Conservation (phyloP, 2,113 vertebrate species). For the Actenoides lindsayi region DNA sequence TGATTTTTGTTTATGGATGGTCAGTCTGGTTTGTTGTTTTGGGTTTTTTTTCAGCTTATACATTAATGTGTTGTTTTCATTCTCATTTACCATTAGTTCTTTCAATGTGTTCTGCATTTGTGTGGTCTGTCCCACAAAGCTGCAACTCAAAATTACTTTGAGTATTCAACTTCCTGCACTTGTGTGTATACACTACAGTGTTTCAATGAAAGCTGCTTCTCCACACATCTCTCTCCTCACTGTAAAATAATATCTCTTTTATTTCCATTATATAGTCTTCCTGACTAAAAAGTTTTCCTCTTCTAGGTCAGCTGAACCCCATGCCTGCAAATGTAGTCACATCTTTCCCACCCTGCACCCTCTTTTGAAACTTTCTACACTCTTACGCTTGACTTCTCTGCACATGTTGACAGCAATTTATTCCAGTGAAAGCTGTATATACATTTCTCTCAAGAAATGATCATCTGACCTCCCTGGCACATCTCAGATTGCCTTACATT, state of each 20-base stretch:
- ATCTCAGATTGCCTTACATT: background rate
- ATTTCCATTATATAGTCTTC: background rate
- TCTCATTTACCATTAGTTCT: background rate
- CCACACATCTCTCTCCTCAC: fast-evolving
- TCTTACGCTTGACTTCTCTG: background rate
- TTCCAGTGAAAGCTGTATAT: background rate
- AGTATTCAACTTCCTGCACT: background rate
- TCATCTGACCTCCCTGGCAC: background rate
- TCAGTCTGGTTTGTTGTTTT: background rate
- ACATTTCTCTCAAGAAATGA: background rate
- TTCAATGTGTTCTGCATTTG: background rate
- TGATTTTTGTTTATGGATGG: background rate
- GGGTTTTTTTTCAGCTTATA: background rate
- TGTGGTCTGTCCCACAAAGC: background rate
- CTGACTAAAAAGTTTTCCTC: background rate
- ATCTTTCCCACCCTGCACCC: background rate
- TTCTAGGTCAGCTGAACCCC: background rate
- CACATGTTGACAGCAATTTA: background rate
- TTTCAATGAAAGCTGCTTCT: background rate
- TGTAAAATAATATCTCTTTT: background rate
- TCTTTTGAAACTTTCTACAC: background rate
- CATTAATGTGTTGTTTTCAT: background rate
- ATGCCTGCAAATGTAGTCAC: background rate
- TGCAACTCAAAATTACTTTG: background rate
- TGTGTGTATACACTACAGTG: background rate